Evolutionary conservation across 2,113 vertebrate genomes (phyloP).

Genomic region (Microcebus murinus): DNA sequence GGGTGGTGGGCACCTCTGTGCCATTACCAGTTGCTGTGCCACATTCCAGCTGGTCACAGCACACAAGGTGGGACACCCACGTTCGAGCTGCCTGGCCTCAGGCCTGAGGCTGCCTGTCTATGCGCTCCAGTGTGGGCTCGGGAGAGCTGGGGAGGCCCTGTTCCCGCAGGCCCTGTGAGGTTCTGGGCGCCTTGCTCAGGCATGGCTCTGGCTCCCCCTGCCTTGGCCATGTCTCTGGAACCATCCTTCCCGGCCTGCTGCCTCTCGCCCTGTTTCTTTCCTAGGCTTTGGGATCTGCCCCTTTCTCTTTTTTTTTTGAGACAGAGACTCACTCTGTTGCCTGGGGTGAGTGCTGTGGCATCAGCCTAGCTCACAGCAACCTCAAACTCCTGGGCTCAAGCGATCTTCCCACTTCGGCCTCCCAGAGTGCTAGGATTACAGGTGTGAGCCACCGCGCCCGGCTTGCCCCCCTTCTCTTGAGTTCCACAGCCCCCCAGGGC

Average conservation of each 20-base stretch:
- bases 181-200: background rate
- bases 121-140: fast-evolving
- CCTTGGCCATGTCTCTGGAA: no score
- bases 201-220: background rate
- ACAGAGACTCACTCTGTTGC: no score
- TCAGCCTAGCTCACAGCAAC: no score
- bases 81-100: background rate
- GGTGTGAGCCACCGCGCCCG: no score
- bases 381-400: no score
- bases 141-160: background rate
- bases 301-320: background rate
- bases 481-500: background rate
- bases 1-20: background rate
- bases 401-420: no score
- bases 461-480: background rate
- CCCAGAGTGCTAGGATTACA: no score
- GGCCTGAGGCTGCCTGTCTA: background rate
- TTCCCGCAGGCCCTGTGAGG: background rate
- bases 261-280: background rate
- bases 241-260: background rate
- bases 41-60: background rate
- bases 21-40: background rate
- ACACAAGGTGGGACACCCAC: background rate
- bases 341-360: no score
- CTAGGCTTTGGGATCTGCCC: background rate